phyloP scores from a whole-genome alignment of 2,113 vertebrate species.

The Calyptommatus sinebrachiatus region DNA sequence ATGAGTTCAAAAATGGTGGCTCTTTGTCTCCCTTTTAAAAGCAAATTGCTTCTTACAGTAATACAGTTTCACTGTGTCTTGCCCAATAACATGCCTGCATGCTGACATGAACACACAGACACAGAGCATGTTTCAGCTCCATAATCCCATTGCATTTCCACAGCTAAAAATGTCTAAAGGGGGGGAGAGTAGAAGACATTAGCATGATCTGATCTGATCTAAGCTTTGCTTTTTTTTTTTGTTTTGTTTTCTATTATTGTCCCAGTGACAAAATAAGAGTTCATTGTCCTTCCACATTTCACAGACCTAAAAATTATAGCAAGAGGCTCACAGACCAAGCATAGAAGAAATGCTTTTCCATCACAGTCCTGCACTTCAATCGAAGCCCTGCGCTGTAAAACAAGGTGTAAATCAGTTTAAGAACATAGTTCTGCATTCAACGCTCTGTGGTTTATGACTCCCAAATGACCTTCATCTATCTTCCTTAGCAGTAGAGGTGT shows the following conservation, averaged over 20 bases:
- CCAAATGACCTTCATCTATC: slow-evolving; percentile 83
- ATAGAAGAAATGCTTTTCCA: slow-evolving; percentile 68
- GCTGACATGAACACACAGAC: slow-evolving; percentile 4
- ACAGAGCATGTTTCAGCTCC: slow-evolving; percentile 44
- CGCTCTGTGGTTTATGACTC: slow-evolving; percentile 76
- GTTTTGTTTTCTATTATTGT: slow-evolving; percentile 30
- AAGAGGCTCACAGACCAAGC: slow-evolving; percentile 49
- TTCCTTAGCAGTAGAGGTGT: slow-evolving; percentile 78
- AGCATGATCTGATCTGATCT: background rate
- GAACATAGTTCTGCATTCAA: slow-evolving; percentile 78
- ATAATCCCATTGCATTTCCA: slow-evolving; percentile 48
- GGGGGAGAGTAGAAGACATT: background rate
- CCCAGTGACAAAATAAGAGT: slow-evolving; percentile 30
- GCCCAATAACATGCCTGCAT: slow-evolving; percentile 23
- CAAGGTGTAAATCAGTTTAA: slow-evolving; percentile 84
- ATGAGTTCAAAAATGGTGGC: slow-evolving; percentile 46
- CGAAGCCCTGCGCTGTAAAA: slow-evolving; percentile 69
- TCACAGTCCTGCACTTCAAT: slow-evolving; percentile 72
- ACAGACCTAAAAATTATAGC: slow-evolving; percentile 69
- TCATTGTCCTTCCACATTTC: slow-evolving; percentile 57
- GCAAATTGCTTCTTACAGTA: slow-evolving; percentile 57
- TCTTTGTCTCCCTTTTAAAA: slow-evolving; percentile 59
- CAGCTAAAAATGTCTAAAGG: background rate
- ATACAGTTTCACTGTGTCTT: slow-evolving; percentile 31
- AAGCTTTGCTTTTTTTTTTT: slow-evolving; percentile 39